Percentiles rank a stretch among this genome's conserved stretches.
These are phyloP conservation scores for Liopterus haemorrhoidalis DNA, from an alignment of 2,888 invertebrate species.

Conservation along the genomic window DNA sequence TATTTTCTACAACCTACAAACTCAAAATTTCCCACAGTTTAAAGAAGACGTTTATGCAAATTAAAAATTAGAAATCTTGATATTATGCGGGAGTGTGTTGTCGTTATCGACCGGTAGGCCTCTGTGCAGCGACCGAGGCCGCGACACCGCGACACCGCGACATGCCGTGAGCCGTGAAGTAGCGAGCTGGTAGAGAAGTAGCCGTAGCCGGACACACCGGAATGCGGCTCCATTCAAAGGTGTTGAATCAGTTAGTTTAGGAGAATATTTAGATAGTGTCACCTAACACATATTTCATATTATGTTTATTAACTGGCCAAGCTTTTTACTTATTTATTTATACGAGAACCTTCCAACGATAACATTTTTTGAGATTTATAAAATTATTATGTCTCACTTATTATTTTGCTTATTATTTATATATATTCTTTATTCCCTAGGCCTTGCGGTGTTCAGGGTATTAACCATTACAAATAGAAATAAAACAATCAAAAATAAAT, in stretches of 20 bases:
- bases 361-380: too few relatives aligned
- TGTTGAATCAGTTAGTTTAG: slow-evolving; percentile 42
- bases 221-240: slow-evolving; percentile 43
- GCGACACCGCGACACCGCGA: background rate
- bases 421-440: too few relatives aligned
- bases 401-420: too few relatives aligned
- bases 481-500: too few relatives aligned
- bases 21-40: background rate
- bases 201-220: slow-evolving; percentile 31
- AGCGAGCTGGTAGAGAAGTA: background rate
- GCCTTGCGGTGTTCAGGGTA: too few relatives aligned
- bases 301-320: slow-evolving; percentile 39
- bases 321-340: too few relatives aligned
- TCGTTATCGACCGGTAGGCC: slow-evolving; percentile 10
- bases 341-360: too few relatives aligned
- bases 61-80: slow-evolving; percentile 10
- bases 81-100: slow-evolving; percentile 6
- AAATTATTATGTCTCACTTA: too few relatives aligned
- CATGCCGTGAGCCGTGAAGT: background rate
- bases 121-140: background rate
- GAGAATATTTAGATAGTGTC: slow-evolving; percentile 43
- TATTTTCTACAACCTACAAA: background rate
- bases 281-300: slow-evolving; percentile 41
- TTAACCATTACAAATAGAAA: too few relatives aligned
- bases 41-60: slow-evolving; percentile 12